phyloP scores from a whole-genome alignment of 2,797 vertebrate species.

The Avahi laniger region DNA sequence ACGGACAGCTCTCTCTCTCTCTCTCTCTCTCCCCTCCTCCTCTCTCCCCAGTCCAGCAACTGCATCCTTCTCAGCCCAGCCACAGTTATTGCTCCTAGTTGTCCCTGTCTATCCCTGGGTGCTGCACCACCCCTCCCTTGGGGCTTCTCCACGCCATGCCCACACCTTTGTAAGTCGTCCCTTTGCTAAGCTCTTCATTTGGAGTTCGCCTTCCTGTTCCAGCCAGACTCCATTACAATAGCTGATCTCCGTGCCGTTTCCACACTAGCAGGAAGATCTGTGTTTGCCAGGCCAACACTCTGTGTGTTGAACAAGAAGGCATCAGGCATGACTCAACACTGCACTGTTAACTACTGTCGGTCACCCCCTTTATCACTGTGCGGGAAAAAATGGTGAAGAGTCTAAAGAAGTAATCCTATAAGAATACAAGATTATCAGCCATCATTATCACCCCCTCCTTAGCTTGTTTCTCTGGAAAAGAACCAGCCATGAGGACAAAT shows the following conservation, averaged over 20 bases:
- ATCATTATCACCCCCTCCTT: neutral
- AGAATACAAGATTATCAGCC: neutral
- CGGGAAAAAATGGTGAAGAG: neutral
- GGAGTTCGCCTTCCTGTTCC: neutral
- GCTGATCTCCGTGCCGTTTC: neutral
- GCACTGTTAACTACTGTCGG: neutral
- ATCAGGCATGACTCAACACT: neutral
- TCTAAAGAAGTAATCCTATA: neutral
- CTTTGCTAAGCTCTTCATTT: neutral
- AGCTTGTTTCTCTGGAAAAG: neutral
- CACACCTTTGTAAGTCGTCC: neutral
- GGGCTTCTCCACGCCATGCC: neutral
- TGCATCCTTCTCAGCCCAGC: no score
- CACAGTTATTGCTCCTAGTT: no score
- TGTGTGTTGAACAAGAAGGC: neutral
- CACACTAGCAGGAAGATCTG: neutral
- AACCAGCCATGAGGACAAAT: neutral
- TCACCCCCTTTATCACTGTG: neutral
- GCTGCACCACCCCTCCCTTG: neutral
- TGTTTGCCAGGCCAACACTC: neutral
- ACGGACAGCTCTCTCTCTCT: neutral
- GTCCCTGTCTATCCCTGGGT: no score
- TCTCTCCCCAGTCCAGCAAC: no score
- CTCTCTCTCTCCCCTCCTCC: neutral
- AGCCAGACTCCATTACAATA: neutral